Evolutionary conservation across 1,140 invertebrate species (phyloP), one percentile per base, ranked within the genome.

Genomic region (Helicoverpa zea): DNA sequence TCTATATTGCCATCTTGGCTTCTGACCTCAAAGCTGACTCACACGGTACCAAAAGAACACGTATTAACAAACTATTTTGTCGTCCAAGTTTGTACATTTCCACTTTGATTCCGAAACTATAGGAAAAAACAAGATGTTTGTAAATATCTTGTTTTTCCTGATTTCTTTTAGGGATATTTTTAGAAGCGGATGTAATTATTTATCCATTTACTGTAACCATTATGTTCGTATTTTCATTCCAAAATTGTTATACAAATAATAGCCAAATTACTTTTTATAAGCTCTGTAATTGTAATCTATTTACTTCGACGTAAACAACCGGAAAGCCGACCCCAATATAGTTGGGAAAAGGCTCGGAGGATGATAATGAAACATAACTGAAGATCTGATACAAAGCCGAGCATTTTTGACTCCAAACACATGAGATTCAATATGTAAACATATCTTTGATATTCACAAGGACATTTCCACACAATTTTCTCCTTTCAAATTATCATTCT

Each of bases 71-170:
- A 29, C 56, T 63, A 76, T 63, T 73, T 63, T 58, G 14, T 43
- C 23, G n/a, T 59, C 73, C 16, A 76, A 76, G 58, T 63, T 63
- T 51, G 18, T 49, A 51, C 58, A 63, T 76, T 76, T 43, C 43
- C 12, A 63, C 56, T 49, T 49, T 76, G n/a, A 74, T 18, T 74
- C 16, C 7, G 54, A 18, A 74, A 47, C 35, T 68, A 49, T 1
- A 54, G 43, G 73, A 51, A 76, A 76, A 63, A 76, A 76, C 73
- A 76, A 63, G 58, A 76, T 76, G 73, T 63, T 76, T 54, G 68
- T 30, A 51, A 73, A 73, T 73, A 56, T 23, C 23, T 72, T 73
- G 54, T 73, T 73, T 73, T 56, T 54, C 30, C 16, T 43, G 29
- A 73, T 35, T 73, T 73, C 7, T 73, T 72, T 73, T 14, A 73